phyloP scores from a whole-genome alignment of 2,888 invertebrate species.

The Panzeria rudis region DNA sequence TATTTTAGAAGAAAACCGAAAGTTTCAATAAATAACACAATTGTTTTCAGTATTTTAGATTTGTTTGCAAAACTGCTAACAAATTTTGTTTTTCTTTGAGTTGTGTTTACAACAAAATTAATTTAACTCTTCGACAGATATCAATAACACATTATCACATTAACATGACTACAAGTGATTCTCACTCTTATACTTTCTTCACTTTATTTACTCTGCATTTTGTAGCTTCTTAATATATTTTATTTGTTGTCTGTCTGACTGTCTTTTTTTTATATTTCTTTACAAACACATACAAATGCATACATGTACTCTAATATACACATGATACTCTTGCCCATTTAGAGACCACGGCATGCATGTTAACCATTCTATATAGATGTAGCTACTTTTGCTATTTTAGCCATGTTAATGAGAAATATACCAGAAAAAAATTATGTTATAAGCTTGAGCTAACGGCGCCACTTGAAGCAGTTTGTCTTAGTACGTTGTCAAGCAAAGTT shows the following conservation, averaged over 20 bases:
- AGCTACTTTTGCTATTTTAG: conserved; percentile 55
- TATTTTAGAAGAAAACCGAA: no score
- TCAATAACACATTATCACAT: background rate
- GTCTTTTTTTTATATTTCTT: background rate
- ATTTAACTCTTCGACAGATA: conserved; percentile 19
- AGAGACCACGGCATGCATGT: conserved; percentile 54
- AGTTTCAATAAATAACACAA: background rate
- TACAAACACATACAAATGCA: conserved; percentile 18
- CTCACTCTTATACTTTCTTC: conserved; percentile 58
- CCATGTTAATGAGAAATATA: conserved; percentile 61
- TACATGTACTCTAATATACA: background rate
- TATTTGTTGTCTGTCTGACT: background rate
- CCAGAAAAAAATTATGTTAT: conserved; percentile 79
- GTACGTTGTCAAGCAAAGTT: conserved; percentile 81
- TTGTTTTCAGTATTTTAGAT: no score
- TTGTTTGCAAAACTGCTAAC: no score
- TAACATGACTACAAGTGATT: background rate
- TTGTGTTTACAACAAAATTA: background rate
- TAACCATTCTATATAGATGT: conserved; percentile 56
- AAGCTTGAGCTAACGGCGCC: conserved; percentile 79
- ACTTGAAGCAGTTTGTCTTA: conserved; percentile 82
- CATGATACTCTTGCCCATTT: conserved; percentile 3
- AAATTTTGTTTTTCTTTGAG: no score
- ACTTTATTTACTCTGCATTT: conserved; percentile 3
- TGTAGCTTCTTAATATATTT: conserved; percentile 1